Percentiles rank a stretch among this genome's conserved stretches.
These are phyloP conservation scores for Aspidoscelis tigris DNA, from an alignment of 2,113 vertebrate genomes.

Conservation along the genomic window DNA sequence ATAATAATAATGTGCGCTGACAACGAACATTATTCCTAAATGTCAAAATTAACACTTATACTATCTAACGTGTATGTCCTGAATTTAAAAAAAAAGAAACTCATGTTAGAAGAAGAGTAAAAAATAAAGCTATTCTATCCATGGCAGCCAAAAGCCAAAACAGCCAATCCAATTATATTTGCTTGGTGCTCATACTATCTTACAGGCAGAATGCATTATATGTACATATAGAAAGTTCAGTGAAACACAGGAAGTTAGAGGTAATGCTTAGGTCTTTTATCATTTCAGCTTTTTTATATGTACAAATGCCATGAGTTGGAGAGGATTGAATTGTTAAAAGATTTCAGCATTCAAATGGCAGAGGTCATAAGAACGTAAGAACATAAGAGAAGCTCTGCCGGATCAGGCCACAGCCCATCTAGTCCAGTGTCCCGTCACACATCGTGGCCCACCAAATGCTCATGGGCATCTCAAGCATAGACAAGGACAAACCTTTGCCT, in stretches of 20 bases:
- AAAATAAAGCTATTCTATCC: not conserved
- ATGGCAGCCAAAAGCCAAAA: not conserved
- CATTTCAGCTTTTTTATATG: not conserved
- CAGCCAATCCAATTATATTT: no score
- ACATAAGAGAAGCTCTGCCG: no score
- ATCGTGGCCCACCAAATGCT: no score
- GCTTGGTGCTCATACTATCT: no score
- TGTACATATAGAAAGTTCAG: not conserved
- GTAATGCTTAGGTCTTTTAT: not conserved
- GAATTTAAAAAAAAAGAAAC: slow-evolving; percentile 50
- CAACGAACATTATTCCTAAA: slow-evolving; percentile 42
- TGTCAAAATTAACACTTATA: slow-evolving; percentile 66
- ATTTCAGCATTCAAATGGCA: not conserved
- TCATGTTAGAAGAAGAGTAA: slow-evolving; percentile 55
- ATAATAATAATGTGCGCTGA: not conserved
- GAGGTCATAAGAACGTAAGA: no score
- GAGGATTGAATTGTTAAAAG: not conserved
- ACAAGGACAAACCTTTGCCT: no score
- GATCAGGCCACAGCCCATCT: no score
- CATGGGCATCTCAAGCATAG: no score
- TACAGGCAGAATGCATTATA: not conserved
- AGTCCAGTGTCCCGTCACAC: no score
- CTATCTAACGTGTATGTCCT: slow-evolving; percentile 69
- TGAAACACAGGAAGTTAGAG: not conserved
- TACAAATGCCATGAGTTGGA: not conserved